These are phyloP conservation scores for Formica exsecta DNA, from an alignment of 1,140 invertebrate species.

Conservation along the genomic window DNA sequence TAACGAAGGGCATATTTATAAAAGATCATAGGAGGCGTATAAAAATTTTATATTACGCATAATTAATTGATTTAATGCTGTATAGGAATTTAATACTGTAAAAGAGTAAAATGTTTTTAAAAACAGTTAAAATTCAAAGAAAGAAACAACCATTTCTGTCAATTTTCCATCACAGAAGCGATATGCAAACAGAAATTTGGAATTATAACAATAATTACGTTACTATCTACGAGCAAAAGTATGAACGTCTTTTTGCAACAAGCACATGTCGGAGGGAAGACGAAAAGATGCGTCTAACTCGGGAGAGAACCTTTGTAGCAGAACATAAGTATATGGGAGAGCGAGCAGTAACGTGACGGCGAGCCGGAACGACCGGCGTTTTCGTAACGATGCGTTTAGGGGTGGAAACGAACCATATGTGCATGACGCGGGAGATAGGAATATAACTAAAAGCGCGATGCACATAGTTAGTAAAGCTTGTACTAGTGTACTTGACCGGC, in stretches of 20 bases:
- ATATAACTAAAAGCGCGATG: slow-evolving; percentile 28
- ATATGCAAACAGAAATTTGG: not conserved
- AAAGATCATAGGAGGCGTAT: not conserved
- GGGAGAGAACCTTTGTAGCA: not conserved
- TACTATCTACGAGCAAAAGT: slow-evolving; percentile 1
- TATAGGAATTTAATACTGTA: too few relatives aligned
- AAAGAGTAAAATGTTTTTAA: too few relatives aligned
- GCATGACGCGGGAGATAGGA: not conserved
- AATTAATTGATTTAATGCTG: too few relatives aligned
- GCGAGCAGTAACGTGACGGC: slow-evolving; percentile 5
- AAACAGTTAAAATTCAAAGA: slow-evolving; percentile 3
- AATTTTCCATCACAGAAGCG: not conserved
- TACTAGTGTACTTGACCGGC: slow-evolving; percentile 18
- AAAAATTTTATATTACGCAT: not conserved
- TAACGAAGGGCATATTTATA: slow-evolving; percentile 7
- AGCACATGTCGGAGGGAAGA: not conserved
- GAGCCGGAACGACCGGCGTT: slow-evolving; percentile 51
- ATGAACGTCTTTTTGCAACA: slow-evolving; percentile 3
- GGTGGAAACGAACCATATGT: slow-evolving; percentile 16
- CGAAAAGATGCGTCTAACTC: not conserved
- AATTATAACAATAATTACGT: slow-evolving; percentile 45
- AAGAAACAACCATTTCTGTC: not conserved
- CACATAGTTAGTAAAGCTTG: slow-evolving; percentile 12
- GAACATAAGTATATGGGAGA: not conserved
- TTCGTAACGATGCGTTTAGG: slow-evolving; percentile 64